phyloP scores from a whole-genome alignment of 2,888 invertebrate genomes.

The Meiosimyza platycephala region DNA sequence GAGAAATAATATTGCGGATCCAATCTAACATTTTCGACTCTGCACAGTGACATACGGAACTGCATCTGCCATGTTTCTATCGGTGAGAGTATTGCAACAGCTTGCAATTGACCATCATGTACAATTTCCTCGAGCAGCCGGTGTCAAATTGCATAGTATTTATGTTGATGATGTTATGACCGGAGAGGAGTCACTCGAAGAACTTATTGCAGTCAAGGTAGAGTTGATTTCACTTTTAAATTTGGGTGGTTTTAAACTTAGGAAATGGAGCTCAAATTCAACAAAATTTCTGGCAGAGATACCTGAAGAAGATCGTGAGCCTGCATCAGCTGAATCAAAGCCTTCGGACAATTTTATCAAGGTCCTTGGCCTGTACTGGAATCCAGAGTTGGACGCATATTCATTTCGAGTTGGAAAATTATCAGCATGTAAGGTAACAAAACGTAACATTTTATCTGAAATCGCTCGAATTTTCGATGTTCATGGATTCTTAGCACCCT shows the following conservation, averaged over 20 bases:
- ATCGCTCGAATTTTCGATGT: slow-evolving; percentile 41
- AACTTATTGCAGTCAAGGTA: slow-evolving; percentile 12
- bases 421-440: slow-evolving; percentile 13
- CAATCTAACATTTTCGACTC: slow-evolving; percentile 38
- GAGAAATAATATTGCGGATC: slow-evolving; percentile 29
- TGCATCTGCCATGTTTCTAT: slow-evolving; percentile 39
- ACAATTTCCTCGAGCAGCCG: slow-evolving; percentile 36
- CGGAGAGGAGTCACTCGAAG: slow-evolving; percentile 33
- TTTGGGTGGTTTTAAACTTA: slow-evolving; percentile 9
- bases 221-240: slow-evolving; percentile 36
- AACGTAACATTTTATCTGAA: slow-evolving; percentile 37
- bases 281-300: not conserved
- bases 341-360: slow-evolving; percentile 27
- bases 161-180: slow-evolving; percentile 45
- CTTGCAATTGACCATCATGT: slow-evolving; percentile 35
- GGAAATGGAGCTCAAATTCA: slow-evolving; percentile 19
- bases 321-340: slow-evolving; percentile 5
- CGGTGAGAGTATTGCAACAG: slow-evolving; percentile 42
- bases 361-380: slow-evolving; percentile 41
- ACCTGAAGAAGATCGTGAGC: slow-evolving; percentile 18
- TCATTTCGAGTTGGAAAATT: slow-evolving; percentile 25
- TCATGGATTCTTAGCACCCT: slow-evolving; percentile 40
- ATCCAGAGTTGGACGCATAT: slow-evolving; percentile 33
- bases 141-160: slow-evolving; percentile 38
- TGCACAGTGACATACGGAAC: slow-evolving; percentile 45